Base-by-base conservation (phyloP, 2,113 vertebrate species). In the Strix uralensis region DNA sequence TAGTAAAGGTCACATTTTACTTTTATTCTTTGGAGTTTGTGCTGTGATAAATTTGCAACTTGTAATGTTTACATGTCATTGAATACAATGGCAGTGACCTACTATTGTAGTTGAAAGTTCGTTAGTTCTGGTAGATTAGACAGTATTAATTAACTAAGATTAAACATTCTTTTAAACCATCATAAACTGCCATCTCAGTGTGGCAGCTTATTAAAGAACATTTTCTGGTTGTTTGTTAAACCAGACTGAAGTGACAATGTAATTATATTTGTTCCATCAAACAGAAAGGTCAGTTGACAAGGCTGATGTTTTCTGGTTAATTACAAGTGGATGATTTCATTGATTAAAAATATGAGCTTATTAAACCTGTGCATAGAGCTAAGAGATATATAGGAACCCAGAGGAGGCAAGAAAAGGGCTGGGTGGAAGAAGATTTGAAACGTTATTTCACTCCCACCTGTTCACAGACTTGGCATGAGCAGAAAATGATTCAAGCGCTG, bases 171-270 rank as follows among this genome's bases (percentile, higher is more conserved):
- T 95, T 78, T 88, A 83, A 94, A 81, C 51, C 81, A 22, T 58
- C 91, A 63, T 40, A 65, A 95, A 82, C 83, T 55, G 94, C 83
- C 90, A 72, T 93, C 75, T 51, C 52, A 36, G 25, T 46, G 44
- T 93, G 84, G 74, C 52, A 93, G 71, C 63, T 86, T 82, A 93
- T 92, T 95, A 95, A 94, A 90, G 89, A 79, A 52, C 81, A 40
- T 97, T 97, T 97, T 88, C 91, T 96, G 88, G 89, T 79, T 95
- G 92, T 93, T 93, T 97, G 78, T 92, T 97, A 84, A 80, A 91
- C 54, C 88, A 83, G 87, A 74, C 55, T 78, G 91, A 92, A 97
- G 94, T 93, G 90, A 95, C 91, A 94, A 34, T 11, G 5, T 88
- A 85, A 90, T 97, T 96, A 85, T 51, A 42, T 97, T 96, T 97